phyloP scores from a whole-genome alignment of 2,797 vertebrate species.

The Tiaroga cobitis region DNA sequence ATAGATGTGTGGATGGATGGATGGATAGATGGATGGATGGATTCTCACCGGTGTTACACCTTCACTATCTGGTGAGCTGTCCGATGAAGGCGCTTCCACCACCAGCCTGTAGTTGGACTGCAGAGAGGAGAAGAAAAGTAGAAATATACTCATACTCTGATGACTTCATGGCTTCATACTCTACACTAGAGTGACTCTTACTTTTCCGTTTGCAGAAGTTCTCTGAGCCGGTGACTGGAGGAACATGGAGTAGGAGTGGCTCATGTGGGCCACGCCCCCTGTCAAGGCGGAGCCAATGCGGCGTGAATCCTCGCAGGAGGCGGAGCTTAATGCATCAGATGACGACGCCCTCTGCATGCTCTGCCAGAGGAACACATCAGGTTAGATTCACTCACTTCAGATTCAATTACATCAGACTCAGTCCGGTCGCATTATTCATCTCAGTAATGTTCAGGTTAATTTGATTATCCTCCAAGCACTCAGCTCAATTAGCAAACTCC shows the following conservation, averaged over 20 bases:
- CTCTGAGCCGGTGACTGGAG: conserved; percentile 70
- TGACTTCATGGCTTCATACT: background rate
- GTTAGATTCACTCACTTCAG: conserved; percentile 14
- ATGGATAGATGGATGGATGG: background rate
- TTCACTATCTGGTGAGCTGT: conserved; percentile 76
- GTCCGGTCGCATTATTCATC: background rate
- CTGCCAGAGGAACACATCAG: conserved; percentile 59
- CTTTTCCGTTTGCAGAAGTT: conserved; percentile 75
- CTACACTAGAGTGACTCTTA: conserved; percentile 53
- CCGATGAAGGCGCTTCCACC: conserved; percentile 73
- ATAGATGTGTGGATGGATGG: no score
- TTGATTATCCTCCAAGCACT: background rate
- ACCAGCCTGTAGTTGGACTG: conserved; percentile 66
- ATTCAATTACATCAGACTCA: conserved; percentile 1
- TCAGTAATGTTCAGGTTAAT: background rate
- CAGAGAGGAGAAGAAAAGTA: conserved; percentile 43
- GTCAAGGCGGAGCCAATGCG: conserved; percentile 45
- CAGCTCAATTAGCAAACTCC: conserved; percentile 36
- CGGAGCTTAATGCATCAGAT: conserved; percentile 71
- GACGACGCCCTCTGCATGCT: conserved; percentile 74
- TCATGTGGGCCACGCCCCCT: conserved; percentile 64
- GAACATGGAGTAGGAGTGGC: conserved; percentile 78
- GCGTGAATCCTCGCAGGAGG: conserved; percentile 57
- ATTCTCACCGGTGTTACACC: conserved; percentile 76
- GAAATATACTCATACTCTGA: background rate